Evolutionary conservation across 2,888 invertebrate genomes (phyloP).

Genomic region (Drosophila imparisetae): DNA sequence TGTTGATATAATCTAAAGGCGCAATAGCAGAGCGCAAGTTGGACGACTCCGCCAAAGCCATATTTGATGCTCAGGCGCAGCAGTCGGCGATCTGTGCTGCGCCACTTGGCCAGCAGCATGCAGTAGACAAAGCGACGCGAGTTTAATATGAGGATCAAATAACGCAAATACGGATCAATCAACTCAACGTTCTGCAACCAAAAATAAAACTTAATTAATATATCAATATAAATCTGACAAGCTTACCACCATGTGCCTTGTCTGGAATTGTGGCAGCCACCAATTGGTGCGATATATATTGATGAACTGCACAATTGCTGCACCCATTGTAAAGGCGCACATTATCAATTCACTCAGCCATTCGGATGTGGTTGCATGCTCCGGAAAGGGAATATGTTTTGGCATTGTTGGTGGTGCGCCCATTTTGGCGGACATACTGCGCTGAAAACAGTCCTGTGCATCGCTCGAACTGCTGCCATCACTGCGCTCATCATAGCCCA

Average conservation of each 20-base stretch:
- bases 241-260: constrained; percentile 93
- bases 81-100: constrained; percentile 83
- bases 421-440: constrained; percentile 48
- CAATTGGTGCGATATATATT: constrained; percentile 98
- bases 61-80: constrained; percentile 71
- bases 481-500: constrained; percentile 61
- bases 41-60: constrained; percentile 86
- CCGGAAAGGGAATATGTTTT: constrained; percentile 93
- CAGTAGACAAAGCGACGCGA: constrained; percentile 92
- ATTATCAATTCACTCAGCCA: constrained; percentile 94
- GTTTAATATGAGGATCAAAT: constrained; percentile 92
- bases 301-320: constrained; percentile 94
- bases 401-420: constrained; percentile 82
- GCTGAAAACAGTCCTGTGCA: constrained; percentile 57
- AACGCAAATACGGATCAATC: constrained; percentile 94
- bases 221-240: not conserved
- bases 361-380: constrained; percentile 91
- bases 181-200: constrained; percentile 94
- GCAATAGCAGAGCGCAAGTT: constrained; percentile 88
- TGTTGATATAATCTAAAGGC: constrained; percentile 90
- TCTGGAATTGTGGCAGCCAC: constrained; percentile 98
- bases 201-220: not conserved
- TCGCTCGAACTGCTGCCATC: constrained; percentile 73
- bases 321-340: constrained; percentile 91
- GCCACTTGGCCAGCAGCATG: constrained; percentile 83